phyloP scores from a whole-genome alignment of 2,113 vertebrate genomes.

The Oreochromis niloticus region DNA sequence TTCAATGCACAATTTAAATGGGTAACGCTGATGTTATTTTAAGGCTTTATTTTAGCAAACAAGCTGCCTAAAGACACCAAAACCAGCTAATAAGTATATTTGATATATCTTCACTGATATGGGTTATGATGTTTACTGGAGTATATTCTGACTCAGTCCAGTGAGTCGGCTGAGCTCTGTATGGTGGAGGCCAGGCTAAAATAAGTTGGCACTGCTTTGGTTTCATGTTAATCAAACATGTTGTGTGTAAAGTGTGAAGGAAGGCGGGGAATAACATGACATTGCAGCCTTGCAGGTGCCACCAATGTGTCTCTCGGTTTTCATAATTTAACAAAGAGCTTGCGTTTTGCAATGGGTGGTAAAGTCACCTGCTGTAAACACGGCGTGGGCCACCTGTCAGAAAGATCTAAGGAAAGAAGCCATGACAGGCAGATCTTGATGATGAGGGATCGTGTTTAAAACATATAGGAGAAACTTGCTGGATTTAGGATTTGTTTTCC shows the following conservation, averaged over 20 bases:
- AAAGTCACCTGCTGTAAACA: not conserved
- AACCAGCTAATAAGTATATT: not conserved
- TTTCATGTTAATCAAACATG: not conserved
- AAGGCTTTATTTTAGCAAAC: not conserved
- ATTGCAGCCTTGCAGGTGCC: not conserved
- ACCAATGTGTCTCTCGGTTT: not conserved
- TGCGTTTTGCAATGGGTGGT: not conserved
- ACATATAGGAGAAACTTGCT: rapidly evolving
- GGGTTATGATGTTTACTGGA: not conserved
- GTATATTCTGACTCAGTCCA: not conserved
- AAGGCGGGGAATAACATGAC: not conserved
- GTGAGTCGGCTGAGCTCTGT: not conserved
- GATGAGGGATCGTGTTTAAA: not conserved
- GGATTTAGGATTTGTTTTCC: not conserved
- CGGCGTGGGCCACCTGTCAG: not conserved
- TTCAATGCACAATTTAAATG: not conserved
- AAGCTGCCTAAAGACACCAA: not conserved
- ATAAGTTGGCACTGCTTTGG: not conserved
- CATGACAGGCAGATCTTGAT: not conserved
- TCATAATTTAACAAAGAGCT: not conserved
- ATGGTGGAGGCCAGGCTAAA: not conserved
- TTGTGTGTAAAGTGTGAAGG: not conserved
- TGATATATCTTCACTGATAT: not conserved
- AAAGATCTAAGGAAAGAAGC: not conserved
- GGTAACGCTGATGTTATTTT: not conserved